Evolutionary conservation across 2,113 vertebrate species (phyloP), one percentile per base, ranked within the genome.

Genomic region (Solea solea): DNA sequence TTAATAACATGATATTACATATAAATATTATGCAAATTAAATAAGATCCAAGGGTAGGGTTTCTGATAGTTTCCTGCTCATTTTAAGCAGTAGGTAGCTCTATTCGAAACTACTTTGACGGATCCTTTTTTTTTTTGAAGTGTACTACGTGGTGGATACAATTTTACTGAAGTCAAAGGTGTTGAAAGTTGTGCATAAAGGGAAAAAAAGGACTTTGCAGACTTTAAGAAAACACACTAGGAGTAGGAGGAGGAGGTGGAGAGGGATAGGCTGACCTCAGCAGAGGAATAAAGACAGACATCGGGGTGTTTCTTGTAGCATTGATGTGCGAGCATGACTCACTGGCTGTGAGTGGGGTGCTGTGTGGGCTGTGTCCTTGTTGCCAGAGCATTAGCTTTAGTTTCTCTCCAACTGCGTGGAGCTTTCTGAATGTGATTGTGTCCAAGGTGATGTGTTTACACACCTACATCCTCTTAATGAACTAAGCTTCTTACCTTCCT

Each of bases 351-450:
- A 73, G 80, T 41, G 60, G 68, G 80, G 63, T 60, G 50, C 76
- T 74, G 69, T 74, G 86, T 78, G 85, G 76, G 86, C 74, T 60
- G 76, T 77, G 83, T 81, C 86, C 78, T 87, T 75, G 84, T 68
- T 82, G 78, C 79, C 74, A 77, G 80, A 88, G 88, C 86, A 79
- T 90, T 90, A 91, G 81, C 90, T 86, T 88, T 88, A 83, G 88
- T 85, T 85, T 88, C 80, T 83, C 83, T 87, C 87, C 64, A 57
- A 83, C 78, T 76, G 86, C 53, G 81, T 83, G 80, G 87, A 90
- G 85, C 81, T 86, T 80, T 88, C 84, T 93, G 90, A 93, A 92
- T 92, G 91, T 92, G 90, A 92, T 76, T 83, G 78, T 91, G 86
- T 91, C 84, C 85, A 57, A 88, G 80, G 80, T 72, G 74, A 87